Percentiles rank a stretch among this genome's conserved stretches.
Evolutionary conservation across 1,140 invertebrate species (phyloP).

Genomic region (Drosophila sp.): DNA sequence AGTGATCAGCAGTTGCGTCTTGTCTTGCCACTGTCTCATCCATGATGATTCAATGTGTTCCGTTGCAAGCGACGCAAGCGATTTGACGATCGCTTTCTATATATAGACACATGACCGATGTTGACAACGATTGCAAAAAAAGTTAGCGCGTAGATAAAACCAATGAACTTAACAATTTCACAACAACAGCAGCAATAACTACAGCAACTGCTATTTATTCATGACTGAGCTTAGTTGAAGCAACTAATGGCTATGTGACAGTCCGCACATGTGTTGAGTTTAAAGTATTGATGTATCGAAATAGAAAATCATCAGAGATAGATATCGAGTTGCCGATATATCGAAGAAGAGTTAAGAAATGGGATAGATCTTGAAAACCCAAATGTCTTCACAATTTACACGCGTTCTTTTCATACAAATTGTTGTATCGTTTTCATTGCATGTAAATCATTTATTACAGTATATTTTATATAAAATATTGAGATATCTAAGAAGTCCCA

Average conservation of each 20-base stretch:
- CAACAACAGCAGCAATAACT: conserved; percentile 21
- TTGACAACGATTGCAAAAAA: conserved; percentile 25
- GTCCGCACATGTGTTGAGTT: background rate
- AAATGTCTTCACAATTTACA: too few species aligned
- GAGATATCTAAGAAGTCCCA: too few species aligned
- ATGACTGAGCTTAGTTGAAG: conserved; percentile 20
- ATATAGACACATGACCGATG: conserved; percentile 70
- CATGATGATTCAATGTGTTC: conserved; percentile 60
- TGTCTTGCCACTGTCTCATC: background rate
- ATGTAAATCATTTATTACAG: too few species aligned
- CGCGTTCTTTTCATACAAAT: too few species aligned
- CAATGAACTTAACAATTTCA: conserved; percentile 38
- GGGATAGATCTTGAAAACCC: too few species aligned
- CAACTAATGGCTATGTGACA: conserved; percentile 15
- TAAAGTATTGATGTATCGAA: too few species aligned
- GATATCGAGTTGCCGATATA: too few species aligned
- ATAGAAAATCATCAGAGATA: too few species aligned
- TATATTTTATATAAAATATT: too few species aligned
- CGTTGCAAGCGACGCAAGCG: conserved; percentile 2
- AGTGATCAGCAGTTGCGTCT: conserved; percentile 20
- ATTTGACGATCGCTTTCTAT: conserved; percentile 46
- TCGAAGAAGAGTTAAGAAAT: too few species aligned
- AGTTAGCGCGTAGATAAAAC: conserved; percentile 41
- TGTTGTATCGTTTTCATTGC: too few species aligned
- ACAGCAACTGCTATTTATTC: background rate